Evolutionary conservation across 2,113 vertebrate species (phyloP).

Genomic region (Promerops cafer): DNA sequence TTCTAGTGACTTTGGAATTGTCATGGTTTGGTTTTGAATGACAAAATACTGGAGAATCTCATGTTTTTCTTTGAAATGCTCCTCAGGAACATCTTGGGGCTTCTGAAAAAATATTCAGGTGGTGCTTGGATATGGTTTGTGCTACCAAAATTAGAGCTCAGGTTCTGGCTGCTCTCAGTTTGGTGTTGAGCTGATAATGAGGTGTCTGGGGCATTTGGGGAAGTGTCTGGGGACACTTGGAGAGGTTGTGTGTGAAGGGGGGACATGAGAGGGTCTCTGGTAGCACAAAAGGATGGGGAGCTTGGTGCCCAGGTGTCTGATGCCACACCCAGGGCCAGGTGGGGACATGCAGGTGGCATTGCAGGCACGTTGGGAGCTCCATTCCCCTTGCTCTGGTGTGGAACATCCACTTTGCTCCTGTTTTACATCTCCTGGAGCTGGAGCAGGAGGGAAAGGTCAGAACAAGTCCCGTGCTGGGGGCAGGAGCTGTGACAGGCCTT

Average conservation of each 20-base stretch:
- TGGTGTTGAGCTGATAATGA: neutral
- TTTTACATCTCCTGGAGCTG: neutral
- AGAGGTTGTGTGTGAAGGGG: neutral
- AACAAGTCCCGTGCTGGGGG: neutral
- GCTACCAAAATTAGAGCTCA: neutral
- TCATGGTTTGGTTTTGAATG: neutral
- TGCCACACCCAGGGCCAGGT: neutral
- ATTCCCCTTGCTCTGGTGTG: rapidly evolving
- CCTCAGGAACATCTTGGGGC: neutral
- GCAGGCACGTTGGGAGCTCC: rapidly evolving
- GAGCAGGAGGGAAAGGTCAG: neutral
- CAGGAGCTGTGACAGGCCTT: neutral
- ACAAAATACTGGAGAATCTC: neutral
- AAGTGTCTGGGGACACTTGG: neutral
- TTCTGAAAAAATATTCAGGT: neutral
- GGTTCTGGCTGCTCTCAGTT: neutral
- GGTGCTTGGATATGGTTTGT: neutral
- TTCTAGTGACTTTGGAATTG: neutral
- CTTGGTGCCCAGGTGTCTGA: neutral
- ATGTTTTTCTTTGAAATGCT: neutral
- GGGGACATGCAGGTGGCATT: rapidly evolving
- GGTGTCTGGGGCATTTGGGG: no score
- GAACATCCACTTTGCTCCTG: neutral
- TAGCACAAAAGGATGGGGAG: neutral
- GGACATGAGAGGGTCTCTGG: neutral